Evolutionary conservation across 2,888 invertebrate genomes (phyloP).

Genomic region (Melitaea athalia): DNA sequence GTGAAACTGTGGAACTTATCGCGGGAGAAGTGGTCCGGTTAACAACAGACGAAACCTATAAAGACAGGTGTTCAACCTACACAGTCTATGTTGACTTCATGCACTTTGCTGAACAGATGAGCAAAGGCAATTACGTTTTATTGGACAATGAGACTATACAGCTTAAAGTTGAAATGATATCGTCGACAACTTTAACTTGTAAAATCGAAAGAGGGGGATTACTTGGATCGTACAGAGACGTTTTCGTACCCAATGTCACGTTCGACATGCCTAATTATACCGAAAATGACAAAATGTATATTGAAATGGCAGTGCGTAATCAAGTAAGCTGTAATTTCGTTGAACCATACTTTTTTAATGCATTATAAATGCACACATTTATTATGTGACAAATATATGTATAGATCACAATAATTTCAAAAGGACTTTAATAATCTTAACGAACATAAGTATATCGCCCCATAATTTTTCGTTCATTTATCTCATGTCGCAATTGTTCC

Average conservation of each 20-base stretch:
- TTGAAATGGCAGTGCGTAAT: conserved; percentile 63
- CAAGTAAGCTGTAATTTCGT: conserved; percentile 52
- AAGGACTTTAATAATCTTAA: no score
- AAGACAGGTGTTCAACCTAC: conserved; percentile 78
- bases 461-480: no score
- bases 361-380: background rate
- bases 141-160: conserved; percentile 88
- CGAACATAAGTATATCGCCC: no score
- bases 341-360: background rate
- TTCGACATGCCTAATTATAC: conserved; percentile 68
- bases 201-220: conserved; percentile 67
- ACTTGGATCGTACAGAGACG: conserved; percentile 69
- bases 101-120: conserved; percentile 73
- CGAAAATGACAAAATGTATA: conserved; percentile 62
- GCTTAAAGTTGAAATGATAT: conserved; percentile 84
- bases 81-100: conserved; percentile 82
- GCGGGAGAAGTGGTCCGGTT: conserved; percentile 72
- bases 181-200: conserved; percentile 68
- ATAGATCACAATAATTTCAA: background rate
- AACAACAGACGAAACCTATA: conserved; percentile 81
- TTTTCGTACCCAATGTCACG: conserved; percentile 67
- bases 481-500: no score
- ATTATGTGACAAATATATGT: no score
- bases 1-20: conserved; percentile 63
- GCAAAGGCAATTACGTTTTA: conserved; percentile 73